Conservation (phyloP, 2,888 invertebrate species). For the Drosophila macrospina region DNA sequence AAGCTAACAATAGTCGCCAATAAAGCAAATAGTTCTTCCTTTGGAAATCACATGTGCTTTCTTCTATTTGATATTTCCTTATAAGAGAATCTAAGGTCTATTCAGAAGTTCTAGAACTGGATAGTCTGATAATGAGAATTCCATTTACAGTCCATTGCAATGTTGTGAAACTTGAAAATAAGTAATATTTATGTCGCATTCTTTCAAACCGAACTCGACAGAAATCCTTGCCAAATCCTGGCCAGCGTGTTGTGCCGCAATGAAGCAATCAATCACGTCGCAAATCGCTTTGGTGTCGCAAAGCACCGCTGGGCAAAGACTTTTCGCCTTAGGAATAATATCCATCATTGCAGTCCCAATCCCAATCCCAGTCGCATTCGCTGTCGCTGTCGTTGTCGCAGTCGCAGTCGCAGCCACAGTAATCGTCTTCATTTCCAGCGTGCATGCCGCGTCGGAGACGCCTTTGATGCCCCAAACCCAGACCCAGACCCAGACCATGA, state of each 20-base stretch:
- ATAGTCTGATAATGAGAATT: slow-evolving; percentile 14
- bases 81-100: too few species aligned
- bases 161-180: slow-evolving; percentile 26
- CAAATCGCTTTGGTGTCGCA: slow-evolving; percentile 82
- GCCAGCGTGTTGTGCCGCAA: slow-evolving; percentile 71
- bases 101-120: neutral
- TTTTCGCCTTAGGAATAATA: slow-evolving; percentile 82
- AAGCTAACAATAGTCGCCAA: neutral
- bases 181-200: slow-evolving; percentile 63
- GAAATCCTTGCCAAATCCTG: slow-evolving; percentile 73
- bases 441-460: slow-evolving; percentile 78
- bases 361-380: slow-evolving; percentile 33
- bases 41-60: neutral
- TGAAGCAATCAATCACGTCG: slow-evolving; percentile 78
- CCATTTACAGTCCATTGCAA: slow-evolving; percentile 7
- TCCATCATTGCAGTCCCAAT: slow-evolving; percentile 75
- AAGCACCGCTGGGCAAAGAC: slow-evolving; percentile 82
- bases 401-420: slow-evolving; percentile 48
- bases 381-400: slow-evolving; percentile 36
- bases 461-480: slow-evolving; percentile 71
- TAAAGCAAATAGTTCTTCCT: too few species aligned
- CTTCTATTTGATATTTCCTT: neutral
- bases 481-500: slow-evolving; percentile 61
- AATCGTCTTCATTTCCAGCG: slow-evolving; percentile 80
- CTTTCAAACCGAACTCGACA: slow-evolving; percentile 11